These are phyloP conservation scores for Pica pica DNA, from an alignment of 2,113 vertebrate genomes.

Conservation along the genomic window DNA sequence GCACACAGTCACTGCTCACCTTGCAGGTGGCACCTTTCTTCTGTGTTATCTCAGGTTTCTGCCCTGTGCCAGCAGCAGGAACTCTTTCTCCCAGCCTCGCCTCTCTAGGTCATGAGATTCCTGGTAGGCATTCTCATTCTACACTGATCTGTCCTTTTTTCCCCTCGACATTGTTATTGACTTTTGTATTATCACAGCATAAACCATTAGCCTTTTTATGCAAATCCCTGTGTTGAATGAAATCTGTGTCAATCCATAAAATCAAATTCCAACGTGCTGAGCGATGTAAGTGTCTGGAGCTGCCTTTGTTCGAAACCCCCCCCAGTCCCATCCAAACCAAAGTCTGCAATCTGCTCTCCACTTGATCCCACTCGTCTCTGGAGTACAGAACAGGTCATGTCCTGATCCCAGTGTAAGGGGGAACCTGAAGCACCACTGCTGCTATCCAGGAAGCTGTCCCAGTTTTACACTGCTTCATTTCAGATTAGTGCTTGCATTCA, in stretches of 20 bases:
- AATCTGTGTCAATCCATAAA: background rate
- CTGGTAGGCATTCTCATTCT: background rate
- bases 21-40: background rate
- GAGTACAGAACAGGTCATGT: background rate
- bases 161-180: background rate
- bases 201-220: constrained; percentile 4
- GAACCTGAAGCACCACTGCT: background rate
- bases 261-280: background rate
- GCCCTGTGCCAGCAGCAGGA: background rate
- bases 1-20: background rate
- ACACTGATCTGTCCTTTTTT: background rate
- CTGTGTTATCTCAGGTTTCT: background rate
- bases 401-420: background rate
- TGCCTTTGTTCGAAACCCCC: background rate
- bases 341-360: background rate
- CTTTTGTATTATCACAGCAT: background rate
- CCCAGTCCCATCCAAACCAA: background rate
- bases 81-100: background rate
- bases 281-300: fast-evolving
- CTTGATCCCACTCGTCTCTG: background rate
- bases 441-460: background rate
- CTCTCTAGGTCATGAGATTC: background rate
- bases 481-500: background rate
- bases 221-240: background rate
- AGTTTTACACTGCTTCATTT: background rate